Conservation (phyloP, 1,140 invertebrate genomes). For the Phymorhynchus buccinoides region DNA sequence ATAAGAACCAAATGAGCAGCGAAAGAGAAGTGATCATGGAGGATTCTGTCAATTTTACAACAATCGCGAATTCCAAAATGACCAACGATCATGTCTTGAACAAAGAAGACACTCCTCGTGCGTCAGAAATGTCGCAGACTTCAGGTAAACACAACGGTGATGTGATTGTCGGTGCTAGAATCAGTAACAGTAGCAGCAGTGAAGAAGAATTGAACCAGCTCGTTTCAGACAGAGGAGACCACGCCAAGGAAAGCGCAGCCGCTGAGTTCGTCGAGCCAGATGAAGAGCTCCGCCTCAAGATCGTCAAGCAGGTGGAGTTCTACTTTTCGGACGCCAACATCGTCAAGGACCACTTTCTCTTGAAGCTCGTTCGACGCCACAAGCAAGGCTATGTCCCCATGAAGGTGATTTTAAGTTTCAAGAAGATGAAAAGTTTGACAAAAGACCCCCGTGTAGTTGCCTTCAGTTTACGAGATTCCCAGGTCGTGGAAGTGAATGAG, state of each 20-base stretch:
- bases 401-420: conserved; percentile 88
- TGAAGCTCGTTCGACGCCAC: conserved; percentile 93
- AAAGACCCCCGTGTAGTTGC: conserved; percentile 94
- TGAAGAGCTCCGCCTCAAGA: conserved; percentile 64
- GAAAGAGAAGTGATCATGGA: background rate
- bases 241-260: conserved; percentile 18
- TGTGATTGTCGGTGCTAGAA: too few relatives aligned
- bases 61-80: background rate
- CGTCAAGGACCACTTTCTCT: conserved; percentile 91
- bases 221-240: conserved; percentile 48
- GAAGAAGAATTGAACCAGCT: conserved; percentile 59
- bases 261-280: conserved; percentile 62
- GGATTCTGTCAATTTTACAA: background rate
- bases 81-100: background rate
- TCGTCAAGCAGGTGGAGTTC: conserved; percentile 76
- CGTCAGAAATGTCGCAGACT: too few relatives aligned
- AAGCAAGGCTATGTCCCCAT: conserved; percentile 95
- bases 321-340: conserved; percentile 96
- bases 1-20: too few relatives aligned
- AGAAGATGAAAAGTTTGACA: conserved; percentile 85
- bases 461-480: conserved; percentile 82
- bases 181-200: too few relatives aligned
- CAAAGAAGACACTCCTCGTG: background rate
- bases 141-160: too few relatives aligned
- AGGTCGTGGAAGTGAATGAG: conserved; percentile 91